A percentile compares a stretch with the other conserved stretches of the same genome.
These are phyloP conservation scores for Heliocidaris erythrogramma DNA, from an alignment of 35 echinoderm and acorn worm species.

Conservation along the genomic window DNA sequence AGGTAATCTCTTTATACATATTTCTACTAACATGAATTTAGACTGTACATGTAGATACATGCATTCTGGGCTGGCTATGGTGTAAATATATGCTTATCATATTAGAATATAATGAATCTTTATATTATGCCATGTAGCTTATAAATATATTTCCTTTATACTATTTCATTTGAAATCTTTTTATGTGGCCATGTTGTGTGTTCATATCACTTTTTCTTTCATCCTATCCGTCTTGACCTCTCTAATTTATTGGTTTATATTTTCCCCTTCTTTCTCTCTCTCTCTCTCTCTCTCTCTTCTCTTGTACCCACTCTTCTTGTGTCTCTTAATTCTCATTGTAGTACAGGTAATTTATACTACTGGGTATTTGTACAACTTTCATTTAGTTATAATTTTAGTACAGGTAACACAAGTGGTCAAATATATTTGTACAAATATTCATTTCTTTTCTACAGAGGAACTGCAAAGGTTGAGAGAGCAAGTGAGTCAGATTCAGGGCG, in stretches of 20 bases:
- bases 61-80: background rate
- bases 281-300: no score
- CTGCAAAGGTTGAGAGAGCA: slow-evolving; percentile 57
- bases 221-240: no score
- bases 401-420: background rate
- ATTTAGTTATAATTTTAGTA: background rate
- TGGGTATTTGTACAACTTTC: background rate
- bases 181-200: background rate
- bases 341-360: background rate
- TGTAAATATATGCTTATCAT: background rate
- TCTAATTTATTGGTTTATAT: no score
- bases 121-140: background rate
- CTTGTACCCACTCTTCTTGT: background rate
- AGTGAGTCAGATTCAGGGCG: slow-evolving; percentile 50
- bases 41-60: background rate
- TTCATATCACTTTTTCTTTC: background rate
- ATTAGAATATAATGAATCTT: background rate
- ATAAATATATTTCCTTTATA: background rate
- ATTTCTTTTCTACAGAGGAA: slow-evolving; percentile 48
- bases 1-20: background rate
- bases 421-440: background rate
- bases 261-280: no score
- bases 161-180: background rate
- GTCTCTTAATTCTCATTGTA: background rate
- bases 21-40: background rate